Conservation (phyloP, 1,140 invertebrate genomes). For the Colletes gigas region DNA sequence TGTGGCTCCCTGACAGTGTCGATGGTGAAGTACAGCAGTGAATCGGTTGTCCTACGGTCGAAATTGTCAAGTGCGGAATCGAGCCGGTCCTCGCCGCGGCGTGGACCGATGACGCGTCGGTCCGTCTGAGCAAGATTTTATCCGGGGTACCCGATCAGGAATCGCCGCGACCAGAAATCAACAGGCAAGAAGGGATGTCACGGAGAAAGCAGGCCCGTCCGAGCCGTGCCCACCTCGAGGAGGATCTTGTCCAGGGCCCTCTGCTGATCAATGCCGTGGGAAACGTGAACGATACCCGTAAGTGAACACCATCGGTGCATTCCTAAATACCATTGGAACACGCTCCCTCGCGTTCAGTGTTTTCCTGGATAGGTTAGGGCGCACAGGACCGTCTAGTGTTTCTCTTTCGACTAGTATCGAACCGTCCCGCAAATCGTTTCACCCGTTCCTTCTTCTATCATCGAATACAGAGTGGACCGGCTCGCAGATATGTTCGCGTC, state of each 20-base stretch:
- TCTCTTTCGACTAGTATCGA: too few relatives aligned
- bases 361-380: background rate
- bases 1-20: constrained; percentile 63
- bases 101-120: constrained; percentile 34
- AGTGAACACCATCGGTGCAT: constrained; percentile 61
- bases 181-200: constrained; percentile 75
- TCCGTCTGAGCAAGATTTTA: constrained; percentile 31
- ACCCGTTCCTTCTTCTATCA: too few relatives aligned
- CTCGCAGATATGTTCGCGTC: too few relatives aligned
- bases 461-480: too few relatives aligned
- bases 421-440: too few relatives aligned
- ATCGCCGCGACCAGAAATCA: constrained; percentile 19
- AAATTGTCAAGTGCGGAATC: constrained; percentile 32
- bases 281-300: constrained; percentile 72
- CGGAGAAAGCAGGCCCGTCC: constrained; percentile 81
- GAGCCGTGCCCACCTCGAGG: constrained; percentile 80
- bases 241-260: constrained; percentile 78
- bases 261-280: constrained; percentile 73
- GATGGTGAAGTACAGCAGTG: constrained; percentile 49
- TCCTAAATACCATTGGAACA: background rate
- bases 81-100: constrained; percentile 33
- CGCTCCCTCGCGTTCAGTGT: background rate
- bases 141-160: background rate
- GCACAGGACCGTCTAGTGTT: background rate
- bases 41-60: constrained; percentile 10